phyloP scores from a whole-genome alignment of 1,140 invertebrate species.

The Drosophila ercepeae region DNA sequence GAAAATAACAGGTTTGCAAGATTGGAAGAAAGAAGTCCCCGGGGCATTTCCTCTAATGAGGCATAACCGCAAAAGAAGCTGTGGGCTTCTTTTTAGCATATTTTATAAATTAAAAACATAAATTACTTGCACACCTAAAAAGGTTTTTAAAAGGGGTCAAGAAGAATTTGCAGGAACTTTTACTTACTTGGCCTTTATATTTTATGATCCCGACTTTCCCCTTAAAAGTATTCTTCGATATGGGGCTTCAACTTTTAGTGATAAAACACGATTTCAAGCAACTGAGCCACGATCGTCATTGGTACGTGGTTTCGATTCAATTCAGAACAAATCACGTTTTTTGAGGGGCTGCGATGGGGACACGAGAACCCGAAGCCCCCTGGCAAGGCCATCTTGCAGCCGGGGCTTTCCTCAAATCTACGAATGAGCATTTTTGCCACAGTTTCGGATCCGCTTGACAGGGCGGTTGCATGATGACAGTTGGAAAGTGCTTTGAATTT shows the following conservation, averaged over 20 bases:
- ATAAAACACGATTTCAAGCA: constrained; percentile 68
- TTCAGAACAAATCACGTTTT: constrained; percentile 67
- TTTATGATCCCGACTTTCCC: constrained; percentile 39
- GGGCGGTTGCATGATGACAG: constrained; percentile 32
- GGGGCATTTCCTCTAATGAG: constrained; percentile 8
- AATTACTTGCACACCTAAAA: neutral
- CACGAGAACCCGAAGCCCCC: constrained; percentile 17
- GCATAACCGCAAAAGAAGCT: constrained; percentile 18
- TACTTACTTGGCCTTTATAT: neutral
- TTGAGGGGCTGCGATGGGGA: constrained; percentile 18
- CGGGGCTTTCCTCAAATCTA: constrained; percentile 22
- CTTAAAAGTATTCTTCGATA: constrained; percentile 21
- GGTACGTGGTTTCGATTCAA: constrained; percentile 58
- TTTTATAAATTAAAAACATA: constrained; percentile 1
- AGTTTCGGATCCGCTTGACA: constrained; percentile 10
- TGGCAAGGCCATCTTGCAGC: constrained; percentile 52
- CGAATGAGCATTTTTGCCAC: constrained; percentile 8
- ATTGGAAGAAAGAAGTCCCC: constrained; percentile 15
- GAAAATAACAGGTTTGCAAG: constrained; percentile 16
- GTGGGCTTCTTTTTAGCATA: constrained; percentile 1
- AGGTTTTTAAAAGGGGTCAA: neutral
- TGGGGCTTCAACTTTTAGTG: constrained; percentile 36
- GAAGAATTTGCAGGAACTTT: neutral
- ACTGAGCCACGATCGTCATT: constrained; percentile 25
- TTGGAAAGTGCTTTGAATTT: constrained; percentile 46